These are phyloP conservation scores for Chymomyza caudatula DNA, from an alignment of 2,888 invertebrate genomes.

Conservation along the genomic window DNA sequence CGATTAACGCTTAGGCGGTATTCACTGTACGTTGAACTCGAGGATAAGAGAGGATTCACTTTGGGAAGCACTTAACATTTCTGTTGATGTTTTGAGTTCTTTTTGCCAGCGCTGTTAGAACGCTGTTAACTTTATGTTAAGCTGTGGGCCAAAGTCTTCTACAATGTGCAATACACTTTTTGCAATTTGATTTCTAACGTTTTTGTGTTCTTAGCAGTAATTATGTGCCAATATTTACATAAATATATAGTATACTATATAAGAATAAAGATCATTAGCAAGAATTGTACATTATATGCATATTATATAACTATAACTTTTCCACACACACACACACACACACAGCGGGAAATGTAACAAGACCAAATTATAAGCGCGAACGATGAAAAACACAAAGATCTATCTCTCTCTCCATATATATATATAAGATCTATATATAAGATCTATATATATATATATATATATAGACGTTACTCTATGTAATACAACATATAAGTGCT, in stretches of 20 bases:
- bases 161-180: slow-evolving; percentile 13
- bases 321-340: slow-evolving; percentile 20
- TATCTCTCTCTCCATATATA: slow-evolving; percentile 24
- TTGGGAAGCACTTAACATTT: background rate
- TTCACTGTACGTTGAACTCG: too few species aligned
- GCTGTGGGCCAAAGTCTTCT: too few species aligned
- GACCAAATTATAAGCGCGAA: slow-evolving; percentile 30
- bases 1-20: too few species aligned
- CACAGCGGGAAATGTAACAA: background rate
- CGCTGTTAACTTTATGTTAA: too few species aligned
- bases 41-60: too few species aligned
- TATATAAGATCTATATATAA: slow-evolving; percentile 38
- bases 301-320: slow-evolving; percentile 7
- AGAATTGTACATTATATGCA: slow-evolving; percentile 40
- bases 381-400: slow-evolving; percentile 26
- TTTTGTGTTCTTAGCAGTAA: slow-evolving; percentile 45
- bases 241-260: slow-evolving; percentile 10
- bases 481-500: slow-evolving; percentile 1
- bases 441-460: slow-evolving; percentile 29
- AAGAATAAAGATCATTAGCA: slow-evolving; percentile 29
- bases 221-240: slow-evolving; percentile 52
- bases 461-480: slow-evolving; percentile 1
- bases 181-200: background rate
- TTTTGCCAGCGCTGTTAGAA: background rate
- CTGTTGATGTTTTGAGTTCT: slow-evolving; percentile 2